Evolutionary conservation across 2,797 vertebrate genomes (phyloP).

Genomic region (Neosilurus mollespiculum): DNA sequence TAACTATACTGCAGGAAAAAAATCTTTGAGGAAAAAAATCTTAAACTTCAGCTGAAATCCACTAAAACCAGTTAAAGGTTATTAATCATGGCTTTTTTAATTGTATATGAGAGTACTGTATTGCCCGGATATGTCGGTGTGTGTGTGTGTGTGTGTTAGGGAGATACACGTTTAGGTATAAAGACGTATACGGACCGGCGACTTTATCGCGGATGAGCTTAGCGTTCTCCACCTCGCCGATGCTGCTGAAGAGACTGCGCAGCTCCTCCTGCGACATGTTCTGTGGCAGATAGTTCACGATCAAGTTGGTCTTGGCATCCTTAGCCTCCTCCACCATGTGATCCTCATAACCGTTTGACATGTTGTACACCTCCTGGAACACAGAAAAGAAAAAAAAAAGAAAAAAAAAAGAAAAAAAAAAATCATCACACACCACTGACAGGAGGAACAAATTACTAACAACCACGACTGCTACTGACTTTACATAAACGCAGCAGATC

Average conservation of each 20-base stretch:
- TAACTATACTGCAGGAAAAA: not conserved
- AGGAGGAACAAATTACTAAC: not conserved
- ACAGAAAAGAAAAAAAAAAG: not conserved
- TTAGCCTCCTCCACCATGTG: constrained; percentile 96
- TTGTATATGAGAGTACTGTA: not conserved
- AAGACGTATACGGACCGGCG: constrained; percentile 80
- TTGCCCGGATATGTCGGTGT: not conserved
- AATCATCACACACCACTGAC: not conserved
- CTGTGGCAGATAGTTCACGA: constrained; percentile 98
- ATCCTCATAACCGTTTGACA: constrained; percentile 99
- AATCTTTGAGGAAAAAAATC: constrained; percentile 2
- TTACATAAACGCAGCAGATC: too few species aligned
- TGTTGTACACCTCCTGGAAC: constrained; percentile 80
- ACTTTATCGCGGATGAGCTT: constrained; percentile 98
- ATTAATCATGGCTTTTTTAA: not conserved
- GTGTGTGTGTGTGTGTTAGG: too few species aligned
- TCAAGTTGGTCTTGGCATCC: constrained; percentile 95
- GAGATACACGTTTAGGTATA: not conserved
- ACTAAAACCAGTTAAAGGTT: not conserved
- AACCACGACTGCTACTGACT: too few species aligned
- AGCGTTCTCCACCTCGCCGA: constrained; percentile 95
- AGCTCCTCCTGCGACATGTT: constrained; percentile 98
- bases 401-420: too few species aligned
- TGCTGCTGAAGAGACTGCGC: constrained; percentile 95
- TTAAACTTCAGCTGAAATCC: constrained; percentile 14